Evolutionary conservation across 2,888 invertebrate species (phyloP).

Genomic region (Heterodera filipjevi): DNA sequence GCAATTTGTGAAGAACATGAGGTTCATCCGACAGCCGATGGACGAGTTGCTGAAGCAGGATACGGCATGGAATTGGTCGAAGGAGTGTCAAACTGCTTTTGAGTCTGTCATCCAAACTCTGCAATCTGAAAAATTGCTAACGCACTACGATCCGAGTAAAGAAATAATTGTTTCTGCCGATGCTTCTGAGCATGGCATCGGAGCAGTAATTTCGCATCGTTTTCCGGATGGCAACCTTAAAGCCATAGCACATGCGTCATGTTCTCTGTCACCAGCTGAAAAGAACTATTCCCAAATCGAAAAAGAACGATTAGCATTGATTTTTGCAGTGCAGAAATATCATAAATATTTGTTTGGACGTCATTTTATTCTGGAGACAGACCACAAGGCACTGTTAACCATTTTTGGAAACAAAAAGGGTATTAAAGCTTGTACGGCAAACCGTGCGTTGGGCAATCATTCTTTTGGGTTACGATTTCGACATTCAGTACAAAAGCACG

Average conservation of each 20-base stretch:
- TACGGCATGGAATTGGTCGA: slow-evolving; percentile 40
- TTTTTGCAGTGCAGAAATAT: slow-evolving; percentile 66
- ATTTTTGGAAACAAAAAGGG: slow-evolving; percentile 48
- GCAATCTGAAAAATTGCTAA: slow-evolving; percentile 49
- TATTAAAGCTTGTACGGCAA: slow-evolving; percentile 58
- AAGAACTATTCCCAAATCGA: slow-evolving; percentile 48
- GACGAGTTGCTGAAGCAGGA: slow-evolving; percentile 44
- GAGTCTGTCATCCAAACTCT: slow-evolving; percentile 48
- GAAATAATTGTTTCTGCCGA: slow-evolving; percentile 65
- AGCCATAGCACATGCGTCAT: slow-evolving; percentile 43
- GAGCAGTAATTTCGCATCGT: slow-evolving; percentile 50
- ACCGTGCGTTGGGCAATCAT: slow-evolving; percentile 51
- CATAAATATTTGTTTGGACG: slow-evolving; percentile 66
- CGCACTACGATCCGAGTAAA: slow-evolving; percentile 44
- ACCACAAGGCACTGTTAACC: slow-evolving; percentile 62
- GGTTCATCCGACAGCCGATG: slow-evolving; percentile 43
- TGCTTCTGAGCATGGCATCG: slow-evolving; percentile 64
- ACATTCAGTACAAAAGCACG: slow-evolving; percentile 58
- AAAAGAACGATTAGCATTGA: slow-evolving; percentile 65
- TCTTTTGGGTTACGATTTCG: slow-evolving; percentile 64
- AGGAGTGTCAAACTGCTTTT: slow-evolving; percentile 41
- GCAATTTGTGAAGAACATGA: slow-evolving; percentile 33
- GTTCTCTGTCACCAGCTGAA: slow-evolving; percentile 41
- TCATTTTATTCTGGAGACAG: slow-evolving; percentile 63
- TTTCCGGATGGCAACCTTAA: slow-evolving; percentile 54